These are phyloP conservation scores for Kuschelorhynchus macadamiae DNA, from an alignment of 2,888 invertebrate genomes.

Conservation along the genomic window DNA sequence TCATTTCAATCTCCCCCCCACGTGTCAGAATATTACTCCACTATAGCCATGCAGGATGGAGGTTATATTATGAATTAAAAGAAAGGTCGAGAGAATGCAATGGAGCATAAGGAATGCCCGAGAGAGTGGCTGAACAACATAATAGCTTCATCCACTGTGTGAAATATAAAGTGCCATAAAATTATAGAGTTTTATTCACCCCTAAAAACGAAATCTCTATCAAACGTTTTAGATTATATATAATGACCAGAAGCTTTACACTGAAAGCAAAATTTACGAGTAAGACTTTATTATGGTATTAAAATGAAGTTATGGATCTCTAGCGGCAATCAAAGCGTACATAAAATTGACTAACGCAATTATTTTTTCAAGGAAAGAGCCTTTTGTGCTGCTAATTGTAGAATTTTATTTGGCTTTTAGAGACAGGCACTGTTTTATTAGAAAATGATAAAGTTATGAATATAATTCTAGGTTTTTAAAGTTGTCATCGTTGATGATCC, in stretches of 20 bases:
- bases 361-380: conserved; percentile 44
- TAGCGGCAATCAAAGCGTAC: conserved; percentile 53
- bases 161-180: conserved; percentile 67
- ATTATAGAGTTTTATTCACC: conserved; percentile 66
- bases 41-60: not conserved
- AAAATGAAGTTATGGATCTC: conserved; percentile 58
- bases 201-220: conserved; percentile 62
- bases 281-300: conserved; percentile 57
- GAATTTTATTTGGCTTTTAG: conserved; percentile 37
- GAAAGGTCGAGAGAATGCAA: conserved; percentile 49
- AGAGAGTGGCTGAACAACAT: conserved; percentile 62
- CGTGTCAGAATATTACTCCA: too few species aligned
- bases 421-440: conserved; percentile 14
- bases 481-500: too few species aligned
- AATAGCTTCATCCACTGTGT: conserved; percentile 63
- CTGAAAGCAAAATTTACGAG: conserved; percentile 62
- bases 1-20: too few species aligned
- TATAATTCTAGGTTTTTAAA: too few species aligned
- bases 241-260: conserved; percentile 60
- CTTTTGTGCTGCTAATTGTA: conserved; percentile 46
- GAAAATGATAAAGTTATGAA: conserved; percentile 15
- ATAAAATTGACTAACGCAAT: conserved; percentile 53
- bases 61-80: not conserved
- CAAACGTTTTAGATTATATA: conserved; percentile 63
- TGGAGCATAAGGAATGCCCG: conserved; percentile 55